These are phyloP conservation scores for Zalophus californianus DNA, from an alignment of 2,797 vertebrate species.

Conservation along the genomic window DNA sequence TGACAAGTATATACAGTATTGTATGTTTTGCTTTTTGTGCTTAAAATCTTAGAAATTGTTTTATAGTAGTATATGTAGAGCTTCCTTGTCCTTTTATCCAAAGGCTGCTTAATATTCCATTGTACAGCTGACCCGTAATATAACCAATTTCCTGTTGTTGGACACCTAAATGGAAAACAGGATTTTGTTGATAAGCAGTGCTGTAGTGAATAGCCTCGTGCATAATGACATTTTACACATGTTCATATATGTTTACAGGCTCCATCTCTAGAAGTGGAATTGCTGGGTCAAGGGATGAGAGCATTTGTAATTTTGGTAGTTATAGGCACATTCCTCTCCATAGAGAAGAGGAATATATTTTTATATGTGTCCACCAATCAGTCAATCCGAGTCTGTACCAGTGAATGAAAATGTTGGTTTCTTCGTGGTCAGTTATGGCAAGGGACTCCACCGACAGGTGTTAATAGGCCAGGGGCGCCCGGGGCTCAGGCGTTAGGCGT, in stretches of 20 bases:
- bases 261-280: background rate
- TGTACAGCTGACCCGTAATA: background rate
- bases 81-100: background rate
- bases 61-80: background rate
- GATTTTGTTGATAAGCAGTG: background rate
- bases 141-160: background rate
- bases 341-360: background rate
- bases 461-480: background rate
- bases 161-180: background rate
- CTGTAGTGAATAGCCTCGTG: background rate
- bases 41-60: constrained; percentile 35
- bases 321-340: background rate
- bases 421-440: background rate
- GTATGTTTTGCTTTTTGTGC: constrained; percentile 19
- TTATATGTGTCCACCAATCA: background rate
- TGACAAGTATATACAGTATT: background rate
- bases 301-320: constrained; percentile 2
- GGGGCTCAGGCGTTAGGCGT: too few species aligned
- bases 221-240: background rate
- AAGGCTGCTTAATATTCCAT: constrained; percentile 21
- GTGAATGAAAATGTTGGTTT: background rate
- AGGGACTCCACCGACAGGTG: background rate
- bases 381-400: background rate
- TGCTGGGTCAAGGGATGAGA: background rate
- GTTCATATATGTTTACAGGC: background rate